These are phyloP conservation scores for Eremobia ochroleuca DNA, from an alignment of 2,888 invertebrate species.

Conservation along the genomic window DNA sequence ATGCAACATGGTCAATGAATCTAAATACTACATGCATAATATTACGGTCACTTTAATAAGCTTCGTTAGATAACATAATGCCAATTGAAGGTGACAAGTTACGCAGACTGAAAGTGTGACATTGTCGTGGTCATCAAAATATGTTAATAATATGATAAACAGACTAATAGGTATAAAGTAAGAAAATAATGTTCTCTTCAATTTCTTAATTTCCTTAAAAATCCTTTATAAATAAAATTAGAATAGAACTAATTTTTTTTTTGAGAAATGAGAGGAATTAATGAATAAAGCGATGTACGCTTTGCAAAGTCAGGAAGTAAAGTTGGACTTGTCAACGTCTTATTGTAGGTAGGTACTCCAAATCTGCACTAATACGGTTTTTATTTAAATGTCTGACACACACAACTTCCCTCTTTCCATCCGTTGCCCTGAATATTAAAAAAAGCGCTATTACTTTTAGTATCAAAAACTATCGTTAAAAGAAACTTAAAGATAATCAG, in stretches of 20 bases:
- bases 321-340: background rate
- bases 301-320: background rate
- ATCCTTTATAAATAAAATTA: background rate
- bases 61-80: constrained; percentile 45
- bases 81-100: constrained; percentile 40
- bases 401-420: background rate
- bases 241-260: background rate
- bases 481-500: background rate
- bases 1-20: constrained; percentile 34
- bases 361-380: too few species aligned
- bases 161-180: background rate
- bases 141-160: too few species aligned
- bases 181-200: background rate
- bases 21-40: constrained; percentile 47
- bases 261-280: background rate
- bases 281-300: background rate
- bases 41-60: constrained; percentile 26
- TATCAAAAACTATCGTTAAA: background rate
- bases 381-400: background rate
- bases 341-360: background rate
- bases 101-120: constrained; percentile 3
- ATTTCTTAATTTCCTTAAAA: background rate
- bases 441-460: too few species aligned
- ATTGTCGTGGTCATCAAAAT: background rate
- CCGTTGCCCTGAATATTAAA: background rate